These are phyloP conservation scores for Pyrgilauda ruficollis DNA, from an alignment of 2,113 vertebrate species.

Conservation along the genomic window DNA sequence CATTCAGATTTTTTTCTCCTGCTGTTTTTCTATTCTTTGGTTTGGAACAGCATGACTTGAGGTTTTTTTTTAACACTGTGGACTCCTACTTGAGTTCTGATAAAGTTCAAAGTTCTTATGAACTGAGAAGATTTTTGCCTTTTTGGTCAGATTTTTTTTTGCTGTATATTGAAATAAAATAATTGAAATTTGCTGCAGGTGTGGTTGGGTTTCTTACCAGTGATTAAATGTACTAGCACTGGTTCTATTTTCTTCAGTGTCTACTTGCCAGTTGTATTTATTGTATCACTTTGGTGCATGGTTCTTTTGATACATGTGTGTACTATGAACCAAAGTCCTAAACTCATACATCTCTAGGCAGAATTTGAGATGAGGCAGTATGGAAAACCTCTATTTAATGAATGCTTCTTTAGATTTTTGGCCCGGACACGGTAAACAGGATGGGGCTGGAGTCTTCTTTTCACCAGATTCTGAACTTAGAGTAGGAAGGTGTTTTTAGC, in stretches of 20 bases:
- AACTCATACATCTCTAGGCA: background rate
- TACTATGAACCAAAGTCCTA: background rate
- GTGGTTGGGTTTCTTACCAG: background rate
- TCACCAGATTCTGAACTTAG: background rate
- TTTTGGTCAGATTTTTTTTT: background rate
- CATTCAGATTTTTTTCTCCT: background rate
- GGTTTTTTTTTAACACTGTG: background rate
- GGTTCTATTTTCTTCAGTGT: background rate
- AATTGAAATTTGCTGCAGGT: background rate
- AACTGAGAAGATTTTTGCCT: background rate
- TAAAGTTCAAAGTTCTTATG: background rate
- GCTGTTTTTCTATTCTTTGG: background rate
- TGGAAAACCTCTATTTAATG: background rate
- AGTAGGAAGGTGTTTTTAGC: background rate
- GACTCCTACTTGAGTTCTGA: background rate
- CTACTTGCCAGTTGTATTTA: background rate
- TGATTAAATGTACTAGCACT: background rate
- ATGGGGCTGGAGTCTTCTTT: background rate
- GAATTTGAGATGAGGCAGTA: background rate
- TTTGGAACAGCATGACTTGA: background rate
- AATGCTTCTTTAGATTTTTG: background rate
- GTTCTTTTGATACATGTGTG: background rate
- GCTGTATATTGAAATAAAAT: background rate
- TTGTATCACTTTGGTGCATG: background rate
- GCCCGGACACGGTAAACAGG: background rate